Evolutionary conservation across 92 coral and sea anemone species (phyloP).

Genomic region (Parazoanthus atlanticus): DNA sequence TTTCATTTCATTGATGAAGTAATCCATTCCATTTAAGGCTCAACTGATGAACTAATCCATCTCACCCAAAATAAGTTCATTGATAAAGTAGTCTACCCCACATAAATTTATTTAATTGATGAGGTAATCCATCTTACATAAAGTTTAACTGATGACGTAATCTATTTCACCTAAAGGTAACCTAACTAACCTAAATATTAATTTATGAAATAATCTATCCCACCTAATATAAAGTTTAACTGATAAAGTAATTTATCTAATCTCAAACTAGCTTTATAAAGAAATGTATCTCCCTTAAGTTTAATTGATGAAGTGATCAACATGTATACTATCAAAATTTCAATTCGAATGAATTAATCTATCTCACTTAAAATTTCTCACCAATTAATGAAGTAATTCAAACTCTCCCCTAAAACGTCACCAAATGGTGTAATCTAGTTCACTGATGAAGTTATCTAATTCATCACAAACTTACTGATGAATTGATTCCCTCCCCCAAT

Average conservation of each 20-base stretch:
- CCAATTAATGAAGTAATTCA: neutral
- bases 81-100: neutral
- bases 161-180: too few species aligned
- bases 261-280: neutral
- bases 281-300: too few species aligned
- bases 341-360: neutral
- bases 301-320: neutral
- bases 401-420: too few species aligned
- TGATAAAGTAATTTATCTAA: too few species aligned
- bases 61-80: neutral
- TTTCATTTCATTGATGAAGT: too few species aligned
- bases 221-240: neutral
- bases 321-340: neutral
- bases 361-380: neutral
- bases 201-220: neutral
- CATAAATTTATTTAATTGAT: too few species aligned
- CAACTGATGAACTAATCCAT: neutral
- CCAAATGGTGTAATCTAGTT: too few species aligned
- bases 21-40: neutral
- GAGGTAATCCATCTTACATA: neutral
- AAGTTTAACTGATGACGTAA: neutral
- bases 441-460: neutral
- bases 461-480: too few species aligned
- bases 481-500: too few species aligned
- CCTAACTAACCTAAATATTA: too few species aligned